Evolutionary conservation across 2,113 vertebrate species (phyloP), one percentile per base, ranked within the genome.

Genomic region (Climacteris rufus): DNA sequence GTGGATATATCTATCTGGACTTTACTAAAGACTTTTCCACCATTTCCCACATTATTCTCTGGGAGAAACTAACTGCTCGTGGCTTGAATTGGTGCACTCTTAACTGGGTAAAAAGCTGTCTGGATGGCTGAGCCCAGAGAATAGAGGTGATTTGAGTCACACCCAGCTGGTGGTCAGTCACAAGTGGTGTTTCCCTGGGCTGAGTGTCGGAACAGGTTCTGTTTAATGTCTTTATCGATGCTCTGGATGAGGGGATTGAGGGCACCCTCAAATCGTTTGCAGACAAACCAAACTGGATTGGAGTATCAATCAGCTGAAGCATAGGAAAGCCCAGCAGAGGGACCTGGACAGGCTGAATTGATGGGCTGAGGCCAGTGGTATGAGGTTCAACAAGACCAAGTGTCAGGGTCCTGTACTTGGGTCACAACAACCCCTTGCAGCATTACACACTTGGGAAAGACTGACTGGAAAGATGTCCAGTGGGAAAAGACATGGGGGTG

Each of bases 241-340:
- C 13, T 25, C 16, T 52, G 33, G 44, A 45, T 0, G 4, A 64
- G 39, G 17, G 13, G 1, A 54, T 4, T 1, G 0, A 4, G 25
- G 2, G 27, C 27, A n/a, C 11, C 31, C 12, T 42, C 72, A 39
- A 23, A n/a, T n/a, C 30, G 11, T n/a, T 8, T 57, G 68, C 37
- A 37, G 76, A 13, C 5, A 56, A 50, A 57, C 6, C 50, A 39
- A 0, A 20, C 3, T 71, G 23, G 31, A 13, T 7, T 2, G 57
- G 4, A n/a, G 5, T 21, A 11, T 57, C 31, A 15, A 50, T 23
- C 10, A 57, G 23, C 23, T 64, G 23, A 23, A 50, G 42, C 1
- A 2, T 2, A 78, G 49, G 50, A n/a, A 71, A 70, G 23, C 4
- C 72, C 31, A 71, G 11, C 23, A 71, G 80, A 71, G 11, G 33